Percentiles rank a stretch among this genome's conserved stretches.
These are phyloP conservation scores for Tetrapedia diversipes DNA, from an alignment of 2,888 invertebrate genomes.

Conservation along the genomic window DNA sequence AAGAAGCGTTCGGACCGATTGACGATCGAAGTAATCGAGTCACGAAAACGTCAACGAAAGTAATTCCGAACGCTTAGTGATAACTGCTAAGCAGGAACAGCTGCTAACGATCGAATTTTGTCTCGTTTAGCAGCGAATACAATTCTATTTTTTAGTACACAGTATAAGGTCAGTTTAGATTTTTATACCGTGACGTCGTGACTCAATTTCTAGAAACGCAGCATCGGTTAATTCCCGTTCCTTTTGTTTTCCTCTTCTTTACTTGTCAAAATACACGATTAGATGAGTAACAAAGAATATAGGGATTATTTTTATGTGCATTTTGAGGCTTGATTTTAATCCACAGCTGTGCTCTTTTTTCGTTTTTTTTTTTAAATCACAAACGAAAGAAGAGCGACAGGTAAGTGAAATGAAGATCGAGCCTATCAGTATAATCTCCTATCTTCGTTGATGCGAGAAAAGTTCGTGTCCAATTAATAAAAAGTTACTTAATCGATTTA, in stretches of 20 bases:
- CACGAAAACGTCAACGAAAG: constrained; percentile 66
- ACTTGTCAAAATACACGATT: constrained; percentile 28
- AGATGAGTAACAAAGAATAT: constrained; percentile 40
- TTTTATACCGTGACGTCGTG: constrained; percentile 77
- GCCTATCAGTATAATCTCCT: constrained; percentile 35
- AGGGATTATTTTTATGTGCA: constrained; percentile 48
- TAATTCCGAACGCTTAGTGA: constrained; percentile 58
- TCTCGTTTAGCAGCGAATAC: constrained; percentile 65
- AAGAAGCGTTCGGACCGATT: constrained; percentile 57
- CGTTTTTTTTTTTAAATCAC: constrained; percentile 9
- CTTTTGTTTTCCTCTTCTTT: constrained; percentile 41
- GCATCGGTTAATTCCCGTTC: constrained; percentile 44
- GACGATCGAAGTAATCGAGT: constrained; percentile 60
- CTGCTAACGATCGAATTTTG: constrained; percentile 38
- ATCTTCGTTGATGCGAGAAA: constrained; percentile 56
- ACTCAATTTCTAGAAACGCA: constrained; percentile 58
- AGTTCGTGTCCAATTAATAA: constrained; percentile 75
- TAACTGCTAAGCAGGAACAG: constrained; percentile 42
- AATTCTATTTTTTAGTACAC: constrained; percentile 77
- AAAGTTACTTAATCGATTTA: constrained; percentile 78
- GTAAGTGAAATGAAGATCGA: constrained; percentile 27
- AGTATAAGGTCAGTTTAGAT: constrained; percentile 79
- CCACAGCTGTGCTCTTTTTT: constrained; percentile 21
- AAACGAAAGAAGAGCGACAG: constrained; percentile 9
- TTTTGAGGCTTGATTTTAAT: constrained; percentile 28